Evolutionary conservation across 92 coral and sea anemone genomes (phyloP), one percentile per base, ranked within the genome.

Genomic region (Muricea muricata): DNA sequence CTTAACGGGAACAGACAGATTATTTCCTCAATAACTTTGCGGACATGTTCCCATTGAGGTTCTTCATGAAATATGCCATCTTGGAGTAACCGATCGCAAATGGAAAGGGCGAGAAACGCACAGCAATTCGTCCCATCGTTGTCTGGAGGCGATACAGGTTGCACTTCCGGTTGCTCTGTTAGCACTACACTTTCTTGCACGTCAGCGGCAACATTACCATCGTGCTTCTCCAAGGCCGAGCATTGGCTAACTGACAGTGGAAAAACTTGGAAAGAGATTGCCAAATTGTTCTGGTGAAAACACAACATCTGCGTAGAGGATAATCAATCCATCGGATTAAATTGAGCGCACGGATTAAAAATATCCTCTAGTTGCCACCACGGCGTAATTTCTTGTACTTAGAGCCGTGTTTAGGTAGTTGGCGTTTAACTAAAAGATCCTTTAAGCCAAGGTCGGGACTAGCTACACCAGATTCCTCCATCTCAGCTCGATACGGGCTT

Each of bases 51-150:
- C 80, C 67, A 58, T 58, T 6, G 7, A 7, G 67, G 67, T 58
- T 58, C 9, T n/a, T 58, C 7, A 6, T 58, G 67, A n/a, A 58
- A 26, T 6, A 7, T n/a, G 7, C 8, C 30, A 65, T 82, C 46
- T 47, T 82, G 42, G 10, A 72, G 17, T 12, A 82, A 17, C 33
- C 84, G 84, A 67, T 82, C 87, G 46, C 87, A 82, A 82, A 82
- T 82, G 39, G 1, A 28, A 7, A 82, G 20, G 50, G 8, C 7
- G 14, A 42, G 50, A 14, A 42, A 42, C 50, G 50, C 50, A 46
- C 65, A 73, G 87, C 87, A 82, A 60, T 82, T 82, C 45, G 87
- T 69, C 13, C 63, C 87, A 32, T 82, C 87, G 69, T 82, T 39
- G 14, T 67, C 65, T 72, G 87, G 87, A 65, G 35, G 47, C 7